phyloP scores from a whole-genome alignment of 2,888 invertebrate species.

The Lepidocyrtoides sp. region DNA sequence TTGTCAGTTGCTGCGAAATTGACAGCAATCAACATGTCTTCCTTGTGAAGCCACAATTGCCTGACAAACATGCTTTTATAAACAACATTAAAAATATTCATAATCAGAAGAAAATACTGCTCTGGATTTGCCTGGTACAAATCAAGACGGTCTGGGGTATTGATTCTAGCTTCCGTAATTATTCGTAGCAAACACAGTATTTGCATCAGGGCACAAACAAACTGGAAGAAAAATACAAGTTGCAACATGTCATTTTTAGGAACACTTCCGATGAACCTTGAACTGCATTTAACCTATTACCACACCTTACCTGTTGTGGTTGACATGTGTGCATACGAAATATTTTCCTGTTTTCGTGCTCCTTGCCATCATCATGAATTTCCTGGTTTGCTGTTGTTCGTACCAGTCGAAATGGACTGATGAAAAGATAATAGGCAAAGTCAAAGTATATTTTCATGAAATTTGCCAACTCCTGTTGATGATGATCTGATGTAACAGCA shows the following conservation, averaged over 20 bases:
- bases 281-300: not conserved
- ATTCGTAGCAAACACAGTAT: slow-evolving; percentile 24
- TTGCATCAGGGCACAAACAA: slow-evolving; percentile 30
- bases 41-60: slow-evolving; percentile 28
- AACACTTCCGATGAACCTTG: no score
- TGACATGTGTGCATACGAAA: not conserved
- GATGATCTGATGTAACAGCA: no score
- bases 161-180: slow-evolving; percentile 42
- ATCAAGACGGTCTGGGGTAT: not conserved
- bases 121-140: slow-evolving; percentile 21
- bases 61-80: slow-evolving; percentile 41
- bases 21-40: not conserved
- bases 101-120: slow-evolving; percentile 53
- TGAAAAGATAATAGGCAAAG: slow-evolving; percentile 36
- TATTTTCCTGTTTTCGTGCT: not conserved
- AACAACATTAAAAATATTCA: slow-evolving; percentile 33
- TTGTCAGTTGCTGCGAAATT: slow-evolving; percentile 27
- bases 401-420: slow-evolving; percentile 55
- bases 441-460: slow-evolving; percentile 50
- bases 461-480: slow-evolving; percentile 20
- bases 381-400: not conserved
- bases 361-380: not conserved
- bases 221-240: slow-evolving; percentile 2
- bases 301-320: slow-evolving; percentile 17
- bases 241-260: no score